phyloP scores from a whole-genome alignment of 2,113 vertebrate species.

The Stegastes partitus region DNA sequence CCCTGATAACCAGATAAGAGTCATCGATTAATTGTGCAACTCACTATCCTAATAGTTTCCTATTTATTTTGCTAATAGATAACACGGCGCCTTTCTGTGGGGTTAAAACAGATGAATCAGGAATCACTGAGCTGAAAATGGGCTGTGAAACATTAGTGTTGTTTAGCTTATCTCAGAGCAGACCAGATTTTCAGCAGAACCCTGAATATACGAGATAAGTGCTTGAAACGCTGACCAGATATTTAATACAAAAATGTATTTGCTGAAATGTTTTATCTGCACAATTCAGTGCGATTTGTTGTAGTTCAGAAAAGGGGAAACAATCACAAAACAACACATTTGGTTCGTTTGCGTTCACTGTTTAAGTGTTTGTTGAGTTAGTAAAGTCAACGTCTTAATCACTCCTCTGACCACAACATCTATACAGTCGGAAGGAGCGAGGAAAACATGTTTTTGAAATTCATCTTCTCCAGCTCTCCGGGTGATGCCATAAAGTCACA shows the following conservation, averaged over 20 bases:
- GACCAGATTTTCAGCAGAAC: background rate
- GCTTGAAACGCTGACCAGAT: slow-evolving; percentile 9
- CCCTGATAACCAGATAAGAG: too few species aligned
- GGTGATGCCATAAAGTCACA: slow-evolving; percentile 53
- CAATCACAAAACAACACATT: background rate
- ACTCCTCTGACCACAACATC: slow-evolving; percentile 49
- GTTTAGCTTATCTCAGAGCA: slow-evolving; percentile 12
- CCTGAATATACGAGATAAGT: background rate
- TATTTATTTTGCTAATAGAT: too few species aligned
- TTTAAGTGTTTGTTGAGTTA: slow-evolving; percentile 9
- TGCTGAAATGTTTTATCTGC: slow-evolving; percentile 3
- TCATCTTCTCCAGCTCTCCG: slow-evolving; percentile 60
- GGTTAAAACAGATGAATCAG: background rate
- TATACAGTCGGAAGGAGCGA: slow-evolving; percentile 27
- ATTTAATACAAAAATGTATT: slow-evolving; percentile 6
- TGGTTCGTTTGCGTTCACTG: slow-evolving; percentile 3
- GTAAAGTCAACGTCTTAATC: slow-evolving; percentile 30
- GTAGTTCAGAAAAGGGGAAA: background rate
- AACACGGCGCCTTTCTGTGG: background rate
- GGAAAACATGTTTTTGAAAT: slow-evolving; percentile 67
- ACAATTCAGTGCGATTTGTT: slow-evolving; percentile 13
- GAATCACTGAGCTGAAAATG: background rate
- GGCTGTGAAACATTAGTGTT: background rate
- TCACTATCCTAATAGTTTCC: too few species aligned
- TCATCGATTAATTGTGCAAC: too few species aligned